A percentile compares a stretch with the other conserved stretches of the same genome.
These are phyloP conservation scores for Parnassius glacialis DNA, from an alignment of 2,888 invertebrate genomes.

Conservation along the genomic window DNA sequence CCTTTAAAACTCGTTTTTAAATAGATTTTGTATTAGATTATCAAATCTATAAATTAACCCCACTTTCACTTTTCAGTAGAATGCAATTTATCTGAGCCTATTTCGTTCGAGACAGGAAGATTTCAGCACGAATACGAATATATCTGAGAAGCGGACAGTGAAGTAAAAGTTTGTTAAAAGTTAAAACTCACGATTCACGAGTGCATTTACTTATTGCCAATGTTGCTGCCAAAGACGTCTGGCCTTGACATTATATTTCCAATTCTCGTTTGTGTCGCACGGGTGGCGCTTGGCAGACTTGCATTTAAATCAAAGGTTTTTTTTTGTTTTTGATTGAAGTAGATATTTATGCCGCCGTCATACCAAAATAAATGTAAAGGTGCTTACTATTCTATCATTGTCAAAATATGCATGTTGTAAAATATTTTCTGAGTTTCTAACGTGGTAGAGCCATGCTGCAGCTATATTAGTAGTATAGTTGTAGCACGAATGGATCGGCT, in stretches of 20 bases:
- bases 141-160: slow-evolving; percentile 8
- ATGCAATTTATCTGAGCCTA: neutral
- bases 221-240: slow-evolving; percentile 7
- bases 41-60: neutral
- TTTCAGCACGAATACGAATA: slow-evolving; percentile 11
- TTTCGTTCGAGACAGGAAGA: slow-evolving; percentile 4
- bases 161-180: slow-evolving; percentile 3
- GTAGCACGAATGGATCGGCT: no score
- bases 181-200: neutral
- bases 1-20: no score
- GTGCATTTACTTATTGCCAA: slow-evolving; percentile 9
- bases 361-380: no score
- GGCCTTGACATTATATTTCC: slow-evolving; percentile 24
- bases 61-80: slow-evolving; percentile 1
- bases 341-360: no score
- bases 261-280: slow-evolving; percentile 13
- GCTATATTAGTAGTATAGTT: no score
- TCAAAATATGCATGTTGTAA: no score
- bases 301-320: slow-evolving; percentile 13
- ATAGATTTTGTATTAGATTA: no score
- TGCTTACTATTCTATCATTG: no score
- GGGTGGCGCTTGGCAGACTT: neutral
- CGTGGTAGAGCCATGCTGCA: no score
- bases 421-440: no score
- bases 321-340: neutral